A percentile compares a stretch with the other conserved stretches of the same genome.
Evolutionary conservation across 1,140 invertebrate species (phyloP).

Genomic region (Drosophila teissieri): DNA sequence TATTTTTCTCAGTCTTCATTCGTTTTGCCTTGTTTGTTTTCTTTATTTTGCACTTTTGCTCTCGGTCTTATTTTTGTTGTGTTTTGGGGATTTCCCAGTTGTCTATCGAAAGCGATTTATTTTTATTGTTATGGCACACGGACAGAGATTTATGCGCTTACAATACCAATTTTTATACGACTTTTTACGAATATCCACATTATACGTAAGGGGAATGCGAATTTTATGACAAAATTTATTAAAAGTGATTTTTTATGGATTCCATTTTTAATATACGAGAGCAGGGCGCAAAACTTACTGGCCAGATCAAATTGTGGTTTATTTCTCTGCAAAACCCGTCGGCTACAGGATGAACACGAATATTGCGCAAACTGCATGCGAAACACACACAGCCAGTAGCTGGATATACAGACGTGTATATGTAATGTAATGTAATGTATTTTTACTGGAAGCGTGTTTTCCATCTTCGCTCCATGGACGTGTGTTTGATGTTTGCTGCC

Average conservation of each 20-base stretch:
- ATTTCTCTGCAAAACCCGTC: slow-evolving; percentile 15
- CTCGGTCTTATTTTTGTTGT: slow-evolving; percentile 13
- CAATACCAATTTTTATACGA: slow-evolving; percentile 14
- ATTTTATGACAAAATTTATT: slow-evolving; percentile 55
- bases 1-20: slow-evolving; percentile 3
- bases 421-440: not conserved
- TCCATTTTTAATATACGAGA: slow-evolving; percentile 20
- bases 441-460: slow-evolving; percentile 27
- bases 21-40: slow-evolving; percentile 10
- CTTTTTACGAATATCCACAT: slow-evolving; percentile 19
- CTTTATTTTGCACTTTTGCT: slow-evolving; percentile 21
- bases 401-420: not conserved
- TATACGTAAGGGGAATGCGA: slow-evolving; percentile 16
- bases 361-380: slow-evolving; percentile 41
- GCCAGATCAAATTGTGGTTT: slow-evolving; percentile 23
- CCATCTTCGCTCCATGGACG: slow-evolving; percentile 36
- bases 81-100: slow-evolving; percentile 35
- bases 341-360: slow-evolving; percentile 30
- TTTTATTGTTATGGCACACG: slow-evolving; percentile 47
- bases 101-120: slow-evolving; percentile 52
- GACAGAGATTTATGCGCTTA: slow-evolving; percentile 50
- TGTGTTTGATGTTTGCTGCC: slow-evolving; percentile 43
- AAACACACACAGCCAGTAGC: not conserved
- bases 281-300: slow-evolving; percentile 28
- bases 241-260: slow-evolving; percentile 59